Evolutionary conservation across 2,888 invertebrate genomes (phyloP).

Genomic region (Agrochola lychnidis): DNA sequence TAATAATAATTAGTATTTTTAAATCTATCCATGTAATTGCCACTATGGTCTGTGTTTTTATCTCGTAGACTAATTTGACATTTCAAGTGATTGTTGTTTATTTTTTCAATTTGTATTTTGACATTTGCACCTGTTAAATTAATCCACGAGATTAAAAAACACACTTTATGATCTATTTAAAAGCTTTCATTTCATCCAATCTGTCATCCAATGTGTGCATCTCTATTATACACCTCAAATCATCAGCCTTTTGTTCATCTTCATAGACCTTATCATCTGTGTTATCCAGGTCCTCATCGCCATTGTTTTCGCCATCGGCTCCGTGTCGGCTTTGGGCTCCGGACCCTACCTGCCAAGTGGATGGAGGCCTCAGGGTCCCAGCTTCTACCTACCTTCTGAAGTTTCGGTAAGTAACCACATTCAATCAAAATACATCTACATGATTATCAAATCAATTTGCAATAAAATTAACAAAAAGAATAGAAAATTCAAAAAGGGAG

Average conservation of each 20-base stretch:
- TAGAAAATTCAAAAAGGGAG: not conserved
- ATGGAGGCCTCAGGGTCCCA: conserved; percentile 85
- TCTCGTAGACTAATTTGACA: too few relatives aligned
- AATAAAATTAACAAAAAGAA: not conserved
- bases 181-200: not conserved
- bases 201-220: not conserved
- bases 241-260: not conserved
- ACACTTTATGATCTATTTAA: not conserved
- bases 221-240: not conserved
- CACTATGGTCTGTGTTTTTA: too few relatives aligned
- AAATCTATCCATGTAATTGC: too few relatives aligned
- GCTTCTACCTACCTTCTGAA: conserved; percentile 84
- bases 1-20: too few relatives aligned
- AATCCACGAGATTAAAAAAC: too few relatives aligned
- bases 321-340: conserved; percentile 79
- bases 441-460: not conserved
- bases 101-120: too few relatives aligned
- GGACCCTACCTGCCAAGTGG: conserved; percentile 87
- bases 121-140: too few relatives aligned
- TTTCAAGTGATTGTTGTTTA: too few relatives aligned
- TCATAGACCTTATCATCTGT: not conserved
- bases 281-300: conserved; percentile 76
- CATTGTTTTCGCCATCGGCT: conserved; percentile 74
- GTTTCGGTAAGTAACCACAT: conserved; percentile 70
- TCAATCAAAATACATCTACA: not conserved